These are phyloP conservation scores for Cossypha polioptera DNA, from an alignment of 2,797 vertebrate genomes.

Conservation along the genomic window DNA sequence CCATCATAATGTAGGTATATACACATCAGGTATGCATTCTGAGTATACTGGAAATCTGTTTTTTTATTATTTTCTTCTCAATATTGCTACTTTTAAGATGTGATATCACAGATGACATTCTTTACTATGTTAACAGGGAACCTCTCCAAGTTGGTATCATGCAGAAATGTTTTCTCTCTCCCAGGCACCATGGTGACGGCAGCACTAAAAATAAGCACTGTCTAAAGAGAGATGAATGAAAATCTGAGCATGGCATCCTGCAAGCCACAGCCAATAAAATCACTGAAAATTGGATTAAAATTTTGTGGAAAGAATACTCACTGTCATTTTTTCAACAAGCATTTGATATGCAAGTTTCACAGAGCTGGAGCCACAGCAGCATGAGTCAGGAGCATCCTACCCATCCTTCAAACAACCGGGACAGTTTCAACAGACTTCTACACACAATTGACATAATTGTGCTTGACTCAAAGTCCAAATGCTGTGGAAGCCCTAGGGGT, in stretches of 20 bases:
- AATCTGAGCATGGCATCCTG: background rate
- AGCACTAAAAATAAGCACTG: slow-evolving; percentile 39
- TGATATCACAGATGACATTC: background rate
- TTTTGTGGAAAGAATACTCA: background rate
- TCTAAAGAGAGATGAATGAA: slow-evolving; percentile 29
- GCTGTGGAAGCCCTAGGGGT: background rate
- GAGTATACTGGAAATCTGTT: background rate
- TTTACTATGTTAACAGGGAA: background rate
- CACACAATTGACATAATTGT: background rate
- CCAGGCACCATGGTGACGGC: background rate
- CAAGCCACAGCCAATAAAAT: background rate
- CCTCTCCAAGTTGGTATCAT: background rate
- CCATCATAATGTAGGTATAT: background rate
- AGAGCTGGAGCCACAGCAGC: background rate
- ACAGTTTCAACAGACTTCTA: background rate
- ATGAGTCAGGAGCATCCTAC: background rate
- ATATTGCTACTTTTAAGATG: background rate
- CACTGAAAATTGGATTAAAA: background rate
- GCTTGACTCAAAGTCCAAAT: background rate
- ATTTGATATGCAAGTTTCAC: background rate
- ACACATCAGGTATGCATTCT: background rate
- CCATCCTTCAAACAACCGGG: background rate
- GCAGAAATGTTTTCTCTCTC: background rate
- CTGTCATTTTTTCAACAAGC: background rate
- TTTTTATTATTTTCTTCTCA: background rate